A percentile compares a stretch with the other conserved stretches of the same genome.
phyloP scores from a whole-genome alignment of 2,888 invertebrate genomes.

The Luperina testacea region DNA sequence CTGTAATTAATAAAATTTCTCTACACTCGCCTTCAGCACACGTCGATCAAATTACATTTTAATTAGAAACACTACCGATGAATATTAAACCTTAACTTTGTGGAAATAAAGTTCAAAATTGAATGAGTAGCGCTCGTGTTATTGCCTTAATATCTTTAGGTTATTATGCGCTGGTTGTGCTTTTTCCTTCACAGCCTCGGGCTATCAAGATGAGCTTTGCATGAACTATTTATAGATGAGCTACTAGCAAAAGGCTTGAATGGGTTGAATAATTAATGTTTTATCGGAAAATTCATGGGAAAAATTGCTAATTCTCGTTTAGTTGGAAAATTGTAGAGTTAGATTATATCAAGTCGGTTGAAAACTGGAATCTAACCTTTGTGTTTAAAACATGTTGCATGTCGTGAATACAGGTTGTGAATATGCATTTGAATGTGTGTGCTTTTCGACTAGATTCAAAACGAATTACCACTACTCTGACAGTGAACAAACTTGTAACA shows the following conservation, averaged over 20 bases:
- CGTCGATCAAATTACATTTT: slow-evolving; percentile 64
- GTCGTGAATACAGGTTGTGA: no score
- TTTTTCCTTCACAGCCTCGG: slow-evolving; percentile 46
- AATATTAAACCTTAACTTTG: not conserved
- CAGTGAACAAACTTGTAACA: not conserved
- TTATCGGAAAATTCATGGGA: slow-evolving; percentile 25
- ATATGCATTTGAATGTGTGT: not conserved
- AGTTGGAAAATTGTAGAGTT: not conserved
- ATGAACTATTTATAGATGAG: slow-evolving; percentile 50
- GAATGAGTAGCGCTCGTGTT: slow-evolving; percentile 2
- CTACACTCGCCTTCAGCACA: slow-evolving; percentile 37
- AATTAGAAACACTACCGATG: slow-evolving; percentile 42
- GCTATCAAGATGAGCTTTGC: slow-evolving; percentile 51
- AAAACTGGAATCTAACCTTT: not conserved
- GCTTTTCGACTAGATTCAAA: not conserved
- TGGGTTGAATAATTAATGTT: slow-evolving; percentile 45
- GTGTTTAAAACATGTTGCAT: not conserved
- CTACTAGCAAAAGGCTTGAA: slow-evolving; percentile 35
- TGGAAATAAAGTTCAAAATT: slow-evolving; percentile 13
- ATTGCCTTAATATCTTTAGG: slow-evolving; percentile 40
- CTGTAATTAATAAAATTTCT: slow-evolving; percentile 61
- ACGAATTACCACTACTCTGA: no score
- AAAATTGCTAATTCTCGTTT: not conserved
- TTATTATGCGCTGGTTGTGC: slow-evolving; percentile 46
- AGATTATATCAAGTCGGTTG: not conserved